Percentiles rank a stretch among this genome's conserved stretches.
phyloP scores from a whole-genome alignment of 1,140 invertebrate species.

The Bombus cullumanus region DNA sequence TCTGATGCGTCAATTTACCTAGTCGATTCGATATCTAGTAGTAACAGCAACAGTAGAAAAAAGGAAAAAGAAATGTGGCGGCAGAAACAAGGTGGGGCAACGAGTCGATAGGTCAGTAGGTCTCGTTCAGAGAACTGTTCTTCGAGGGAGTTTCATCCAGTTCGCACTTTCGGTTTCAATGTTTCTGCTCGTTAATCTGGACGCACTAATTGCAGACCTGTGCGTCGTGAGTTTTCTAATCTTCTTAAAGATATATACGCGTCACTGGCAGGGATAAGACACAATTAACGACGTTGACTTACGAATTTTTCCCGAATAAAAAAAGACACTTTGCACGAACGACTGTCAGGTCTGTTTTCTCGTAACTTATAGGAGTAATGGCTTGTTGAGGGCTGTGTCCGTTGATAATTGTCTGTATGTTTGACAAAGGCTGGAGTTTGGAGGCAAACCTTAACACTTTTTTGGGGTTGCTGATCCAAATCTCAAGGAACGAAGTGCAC shows the following conservation, averaged over 20 bases:
- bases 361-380: background rate
- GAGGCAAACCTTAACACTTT: background rate
- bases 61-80: background rate
- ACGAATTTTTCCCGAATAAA: background rate
- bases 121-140: constrained; percentile 68
- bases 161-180: constrained; percentile 57
- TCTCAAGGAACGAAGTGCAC: background rate
- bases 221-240: background rate
- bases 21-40: background rate
- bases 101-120: constrained; percentile 79
- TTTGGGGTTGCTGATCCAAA: background rate
- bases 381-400: background rate
- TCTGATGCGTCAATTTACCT: constrained; percentile 29
- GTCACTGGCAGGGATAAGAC: background rate
- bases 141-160: constrained; percentile 38
- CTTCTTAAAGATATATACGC: background rate
- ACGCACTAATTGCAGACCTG: background rate
- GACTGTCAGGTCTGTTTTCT: background rate
- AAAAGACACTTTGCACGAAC: constrained; percentile 1
- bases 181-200: constrained; percentile 38
- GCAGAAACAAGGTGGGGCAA: background rate
- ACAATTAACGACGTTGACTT: background rate
- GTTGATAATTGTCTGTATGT: background rate
- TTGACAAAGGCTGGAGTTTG: background rate
- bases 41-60: background rate